A percentile compares a stretch with the other conserved stretches of the same genome.
Evolutionary conservation across 2,113 vertebrate genomes (phyloP).

Genomic region (Dasypus novemcinctus): DNA sequence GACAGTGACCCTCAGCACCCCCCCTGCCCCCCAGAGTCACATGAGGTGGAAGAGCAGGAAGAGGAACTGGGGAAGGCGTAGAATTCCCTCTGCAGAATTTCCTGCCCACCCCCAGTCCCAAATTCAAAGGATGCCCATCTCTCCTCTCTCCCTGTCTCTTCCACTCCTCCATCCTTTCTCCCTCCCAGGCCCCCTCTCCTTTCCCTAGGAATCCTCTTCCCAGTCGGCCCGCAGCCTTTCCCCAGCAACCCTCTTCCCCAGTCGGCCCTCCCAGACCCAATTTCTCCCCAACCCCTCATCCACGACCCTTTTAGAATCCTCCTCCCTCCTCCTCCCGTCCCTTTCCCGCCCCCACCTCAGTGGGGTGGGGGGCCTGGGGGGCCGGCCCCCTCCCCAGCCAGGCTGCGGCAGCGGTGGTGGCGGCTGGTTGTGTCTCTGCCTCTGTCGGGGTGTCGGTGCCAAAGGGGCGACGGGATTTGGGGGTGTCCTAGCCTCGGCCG

Average conservation of each 20-base stretch:
- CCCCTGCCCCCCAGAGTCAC: background rate
- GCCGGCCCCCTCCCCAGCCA: constrained; percentile 77
- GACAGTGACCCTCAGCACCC: background rate
- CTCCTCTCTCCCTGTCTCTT: background rate
- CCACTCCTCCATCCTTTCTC: constrained; percentile 23
- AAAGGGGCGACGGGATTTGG: constrained; percentile 64
- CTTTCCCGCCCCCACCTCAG: constrained; percentile 77
- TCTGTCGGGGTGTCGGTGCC: constrained; percentile 75
- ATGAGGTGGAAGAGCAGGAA: constrained; percentile 49
- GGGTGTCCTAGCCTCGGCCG: constrained; percentile 78
- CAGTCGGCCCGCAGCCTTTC: background rate
- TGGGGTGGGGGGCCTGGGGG: constrained; percentile 74
- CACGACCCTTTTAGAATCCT: constrained; percentile 27
- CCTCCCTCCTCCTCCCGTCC: constrained; percentile 60
- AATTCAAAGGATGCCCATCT: background rate
- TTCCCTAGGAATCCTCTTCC: constrained; percentile 33
- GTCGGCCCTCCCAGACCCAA: constrained; percentile 25
- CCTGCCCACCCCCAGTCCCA: constrained; percentile 51
- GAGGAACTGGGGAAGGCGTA: constrained; percentile 8
- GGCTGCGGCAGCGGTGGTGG: constrained; percentile 77
- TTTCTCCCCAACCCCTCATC: constrained; percentile 27
- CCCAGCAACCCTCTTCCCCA: background rate
- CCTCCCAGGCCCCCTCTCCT: constrained; percentile 10
- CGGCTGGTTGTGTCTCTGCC: constrained; percentile 74
- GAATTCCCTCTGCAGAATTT: constrained; percentile 16